phyloP scores from a whole-genome alignment of 2,797 vertebrate species.

The Hephaestus fuliginosus region DNA sequence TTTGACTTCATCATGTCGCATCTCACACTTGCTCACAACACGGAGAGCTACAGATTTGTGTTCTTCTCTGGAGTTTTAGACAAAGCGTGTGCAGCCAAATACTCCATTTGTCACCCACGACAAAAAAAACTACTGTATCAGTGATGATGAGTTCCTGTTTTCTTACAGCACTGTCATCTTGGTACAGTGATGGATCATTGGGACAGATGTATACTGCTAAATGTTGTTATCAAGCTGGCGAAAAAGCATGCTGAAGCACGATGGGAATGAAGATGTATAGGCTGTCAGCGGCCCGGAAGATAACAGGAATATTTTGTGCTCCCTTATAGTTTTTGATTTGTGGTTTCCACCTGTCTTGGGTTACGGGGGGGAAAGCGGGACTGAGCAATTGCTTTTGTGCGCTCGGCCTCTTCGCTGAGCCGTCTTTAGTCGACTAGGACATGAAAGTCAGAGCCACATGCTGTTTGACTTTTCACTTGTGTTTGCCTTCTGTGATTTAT shows the following conservation, averaged over 20 bases:
- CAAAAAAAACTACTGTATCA: slow-evolving; percentile 48
- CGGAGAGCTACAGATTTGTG: slow-evolving; percentile 26
- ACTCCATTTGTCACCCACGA: slow-evolving; percentile 44
- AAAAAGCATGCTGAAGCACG: slow-evolving; percentile 50
- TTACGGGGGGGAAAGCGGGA: slow-evolving; percentile 49
- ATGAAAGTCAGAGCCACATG: slow-evolving; percentile 61
- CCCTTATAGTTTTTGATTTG: slow-evolving; percentile 73
- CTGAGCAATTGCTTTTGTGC: slow-evolving; percentile 53
- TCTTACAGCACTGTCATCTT: slow-evolving; percentile 50
- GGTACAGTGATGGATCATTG: slow-evolving; percentile 67
- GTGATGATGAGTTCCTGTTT: slow-evolving; percentile 62
- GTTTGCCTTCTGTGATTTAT: slow-evolving; percentile 55
- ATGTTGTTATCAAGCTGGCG: slow-evolving; percentile 63
- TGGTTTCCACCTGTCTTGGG: slow-evolving; percentile 75
- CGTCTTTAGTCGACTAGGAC: slow-evolving; percentile 34
- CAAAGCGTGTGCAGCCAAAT: slow-evolving; percentile 48
- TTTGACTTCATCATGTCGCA: slow-evolving; percentile 16
- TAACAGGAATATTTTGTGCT: slow-evolving; percentile 73
- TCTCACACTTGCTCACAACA: slow-evolving; percentile 23
- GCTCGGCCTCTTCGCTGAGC: slow-evolving; percentile 30
- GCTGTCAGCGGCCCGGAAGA: slow-evolving; percentile 69
- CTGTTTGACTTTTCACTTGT: slow-evolving; percentile 69
- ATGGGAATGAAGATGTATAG: slow-evolving; percentile 73
- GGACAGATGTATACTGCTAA: slow-evolving; percentile 64
- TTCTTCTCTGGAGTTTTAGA: slow-evolving; percentile 45